Conservation (phyloP, 1,140 invertebrate genomes). For the Aricia agestis region DNA sequence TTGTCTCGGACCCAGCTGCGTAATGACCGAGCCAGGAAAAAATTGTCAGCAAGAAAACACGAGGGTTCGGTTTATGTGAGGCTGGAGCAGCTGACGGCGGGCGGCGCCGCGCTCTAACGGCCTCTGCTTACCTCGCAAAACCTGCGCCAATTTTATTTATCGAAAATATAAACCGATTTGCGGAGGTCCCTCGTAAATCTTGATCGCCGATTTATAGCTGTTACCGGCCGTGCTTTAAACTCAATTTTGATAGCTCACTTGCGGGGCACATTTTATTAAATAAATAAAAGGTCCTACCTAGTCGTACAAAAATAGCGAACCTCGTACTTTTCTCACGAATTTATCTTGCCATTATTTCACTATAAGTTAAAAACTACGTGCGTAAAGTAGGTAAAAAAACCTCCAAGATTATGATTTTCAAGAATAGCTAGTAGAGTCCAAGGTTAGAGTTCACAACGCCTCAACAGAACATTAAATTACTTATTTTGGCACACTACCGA, state of each 20-base stretch:
- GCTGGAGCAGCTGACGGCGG: conserved; percentile 39
- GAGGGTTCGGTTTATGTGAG: conserved; percentile 71
- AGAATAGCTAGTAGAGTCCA: too few species aligned
- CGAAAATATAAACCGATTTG: conserved; percentile 76
- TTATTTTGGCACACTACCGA: too few species aligned
- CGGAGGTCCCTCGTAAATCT: conserved; percentile 68
- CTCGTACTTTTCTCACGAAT: not conserved
- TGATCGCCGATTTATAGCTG: conserved; percentile 67
- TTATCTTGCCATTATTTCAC: not conserved
- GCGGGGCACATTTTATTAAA: not conserved
- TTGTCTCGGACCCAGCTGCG: conserved; percentile 74
- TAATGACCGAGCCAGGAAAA: conserved; percentile 73
- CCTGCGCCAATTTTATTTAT: conserved; percentile 76
- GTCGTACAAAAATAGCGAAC: too few species aligned
- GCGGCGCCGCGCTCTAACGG: conserved; percentile 68
- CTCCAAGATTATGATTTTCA: too few species aligned
- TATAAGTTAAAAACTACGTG: not conserved
- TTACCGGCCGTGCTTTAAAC: conserved; percentile 61
- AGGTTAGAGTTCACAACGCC: too few species aligned
- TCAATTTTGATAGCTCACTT: conserved; percentile 31
- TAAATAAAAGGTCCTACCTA: not conserved
- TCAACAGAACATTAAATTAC: too few species aligned
- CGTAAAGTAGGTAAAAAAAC: too few species aligned
- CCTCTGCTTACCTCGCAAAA: conserved; percentile 74
- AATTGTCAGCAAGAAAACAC: conserved; percentile 76